Conservation (phyloP, 1,140 invertebrate species). For the Steinernema khuongi region DNA sequence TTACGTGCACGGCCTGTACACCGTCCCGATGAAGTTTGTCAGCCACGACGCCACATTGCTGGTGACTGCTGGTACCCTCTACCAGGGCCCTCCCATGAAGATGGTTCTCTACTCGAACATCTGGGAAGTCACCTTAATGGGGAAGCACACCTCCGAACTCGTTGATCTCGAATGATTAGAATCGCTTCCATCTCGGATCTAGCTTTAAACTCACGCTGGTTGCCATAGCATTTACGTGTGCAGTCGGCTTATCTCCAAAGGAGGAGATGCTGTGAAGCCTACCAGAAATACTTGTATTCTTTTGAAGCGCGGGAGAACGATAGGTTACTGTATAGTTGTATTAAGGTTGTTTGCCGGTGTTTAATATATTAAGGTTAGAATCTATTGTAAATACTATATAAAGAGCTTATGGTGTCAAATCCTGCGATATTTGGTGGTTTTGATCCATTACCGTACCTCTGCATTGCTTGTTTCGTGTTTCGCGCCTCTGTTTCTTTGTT, state of each 20-base stretch:
- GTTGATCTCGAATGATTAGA: not conserved
- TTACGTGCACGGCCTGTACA: constrained; percentile 38
- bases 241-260: too few species aligned
- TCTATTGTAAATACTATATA: too few species aligned
- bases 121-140: constrained; percentile 30
- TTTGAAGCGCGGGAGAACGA: too few species aligned
- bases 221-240: too few species aligned
- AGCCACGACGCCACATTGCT: not conserved
- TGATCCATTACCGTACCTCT: not conserved
- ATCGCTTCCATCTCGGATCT: not conserved
- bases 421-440: too few species aligned
- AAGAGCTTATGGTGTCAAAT: too few species aligned
- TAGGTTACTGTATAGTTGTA: too few species aligned
- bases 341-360: too few species aligned
- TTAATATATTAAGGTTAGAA: too few species aligned
- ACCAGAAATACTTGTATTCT: too few species aligned
- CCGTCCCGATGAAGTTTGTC: constrained; percentile 30
- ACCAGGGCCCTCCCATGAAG: constrained; percentile 43
- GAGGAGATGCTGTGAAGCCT: too few species aligned
- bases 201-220: too few species aligned
- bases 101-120: constrained; percentile 33
- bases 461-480: not conserved
- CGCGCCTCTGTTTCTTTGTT: not conserved
- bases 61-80: constrained; percentile 15
- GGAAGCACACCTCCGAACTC: not conserved